These are phyloP conservation scores for Sibirionetta formosa DNA, from an alignment of 2,797 vertebrate species.

Conservation along the genomic window DNA sequence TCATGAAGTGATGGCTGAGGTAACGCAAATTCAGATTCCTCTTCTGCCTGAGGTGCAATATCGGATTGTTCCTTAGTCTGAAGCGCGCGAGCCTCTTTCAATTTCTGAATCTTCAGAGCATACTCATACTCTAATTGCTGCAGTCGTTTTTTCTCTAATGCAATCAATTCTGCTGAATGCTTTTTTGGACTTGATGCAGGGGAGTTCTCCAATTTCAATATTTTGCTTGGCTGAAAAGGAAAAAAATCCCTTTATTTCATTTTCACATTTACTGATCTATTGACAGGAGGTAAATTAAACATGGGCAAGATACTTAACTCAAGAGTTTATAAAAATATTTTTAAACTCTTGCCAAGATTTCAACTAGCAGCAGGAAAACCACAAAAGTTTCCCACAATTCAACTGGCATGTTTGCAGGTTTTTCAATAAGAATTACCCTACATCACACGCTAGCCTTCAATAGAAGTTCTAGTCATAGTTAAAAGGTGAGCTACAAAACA, in stretches of 20 bases:
- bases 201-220: conserved; percentile 85
- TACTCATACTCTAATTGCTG: conserved; percentile 96
- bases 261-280: conserved; percentile 20
- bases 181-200: conserved; percentile 84
- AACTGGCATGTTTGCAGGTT: background rate
- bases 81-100: conserved; percentile 93
- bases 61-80: conserved; percentile 83
- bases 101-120: conserved; percentile 94
- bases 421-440: background rate
- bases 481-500: background rate
- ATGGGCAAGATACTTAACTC: background rate
- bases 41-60: conserved; percentile 67
- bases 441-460: rapidly evolving
- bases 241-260: conserved; percentile 12
- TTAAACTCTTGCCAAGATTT: background rate
- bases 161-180: conserved; percentile 92
- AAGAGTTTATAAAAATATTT: background rate
- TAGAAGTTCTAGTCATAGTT: background rate
- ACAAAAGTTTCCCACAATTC: background rate
- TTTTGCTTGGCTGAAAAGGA: conserved; percentile 86
- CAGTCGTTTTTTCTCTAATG: conserved; percentile 91
- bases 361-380: background rate
- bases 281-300: background rate
- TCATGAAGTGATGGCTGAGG: conserved; percentile 96
- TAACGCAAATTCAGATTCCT: conserved; percentile 84